Base-by-base conservation (phyloP, 2,888 invertebrate species). In the Salpingus planirostris region DNA sequence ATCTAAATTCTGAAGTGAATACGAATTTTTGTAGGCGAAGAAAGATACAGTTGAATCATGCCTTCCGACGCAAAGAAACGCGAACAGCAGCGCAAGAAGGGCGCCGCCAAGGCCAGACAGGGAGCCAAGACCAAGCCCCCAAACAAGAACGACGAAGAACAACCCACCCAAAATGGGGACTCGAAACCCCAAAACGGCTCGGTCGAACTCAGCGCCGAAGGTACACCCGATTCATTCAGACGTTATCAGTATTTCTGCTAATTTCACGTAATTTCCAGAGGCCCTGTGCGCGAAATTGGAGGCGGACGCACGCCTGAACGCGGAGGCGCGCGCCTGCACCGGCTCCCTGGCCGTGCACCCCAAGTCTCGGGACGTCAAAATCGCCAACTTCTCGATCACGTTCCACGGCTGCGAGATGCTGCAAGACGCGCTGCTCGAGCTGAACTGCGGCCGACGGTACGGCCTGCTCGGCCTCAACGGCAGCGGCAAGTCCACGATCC, bases 1-100 rank as follows among this genome's bases (percentile, higher is more conserved):
- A n/a, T n/a, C n/a, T n/a, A n/a, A n/a, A n/a, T n/a, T n/a, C n/a
- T n/a, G n/a, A n/a, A n/a, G n/a, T n/a, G n/a, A n/a, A n/a, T n/a
- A n/a, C n/a, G n/a, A n/a, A n/a, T n/a, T n/a, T n/a, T n/a, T n/a
- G n/a, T n/a, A n/a, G n/a, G n/a, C n/a, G n/a, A n/a, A n/a, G n/a
- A n/a, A n/a, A n/a, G n/a, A n/a, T n/a, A n/a, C n/a, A n/a, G n/a
- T n/a, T n/a, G n/a, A n/a, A 18, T 18, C 49, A 98, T 98, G 98
- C 96, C 98, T 64, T 98, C 98, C 54, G 97, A 97, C 68, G 83
- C 95, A 18, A 97, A 98, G 68, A 97, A 98, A 75, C 90, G 92
- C 61, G 86, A 95, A 63, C 92, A 90, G 60, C 90, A 90, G 60
- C 91, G 92, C 66, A 98, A 97, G 68, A 98, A 97, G 64, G 95